Evolutionary conservation across 2,888 invertebrate genomes (phyloP).

Genomic region (Diarsia brunnea): DNA sequence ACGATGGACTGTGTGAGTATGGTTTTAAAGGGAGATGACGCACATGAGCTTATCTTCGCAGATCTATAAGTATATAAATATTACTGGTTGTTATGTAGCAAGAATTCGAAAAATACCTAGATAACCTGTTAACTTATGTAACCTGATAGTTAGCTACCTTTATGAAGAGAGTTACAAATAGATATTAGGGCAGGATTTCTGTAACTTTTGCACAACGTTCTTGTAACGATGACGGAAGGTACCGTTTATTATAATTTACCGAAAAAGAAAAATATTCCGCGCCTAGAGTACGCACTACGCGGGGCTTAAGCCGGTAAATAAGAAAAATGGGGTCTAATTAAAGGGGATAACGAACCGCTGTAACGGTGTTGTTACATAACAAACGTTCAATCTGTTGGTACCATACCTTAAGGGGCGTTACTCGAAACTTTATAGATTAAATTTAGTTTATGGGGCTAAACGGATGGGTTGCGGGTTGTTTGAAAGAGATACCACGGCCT

Average conservation of each 20-base stretch:
- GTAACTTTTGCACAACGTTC: neutral
- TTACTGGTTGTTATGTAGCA: neutral
- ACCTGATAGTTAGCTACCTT: too few relatives aligned
- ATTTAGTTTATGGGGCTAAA: conserved; percentile 7
- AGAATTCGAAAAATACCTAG: neutral
- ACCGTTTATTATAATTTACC: conserved; percentile 52
- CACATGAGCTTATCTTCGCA: too few relatives aligned
- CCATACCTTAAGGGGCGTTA: conserved; percentile 1
- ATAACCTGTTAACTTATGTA: too few relatives aligned
- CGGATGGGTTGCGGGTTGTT: too few relatives aligned
- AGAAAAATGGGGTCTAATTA: conserved; percentile 55
- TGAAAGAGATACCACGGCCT: too few relatives aligned
- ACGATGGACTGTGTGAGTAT: too few relatives aligned
- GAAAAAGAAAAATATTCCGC: conserved; percentile 20
- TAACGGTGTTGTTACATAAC: conserved; percentile 21
- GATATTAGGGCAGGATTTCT: conserved; percentile 8
- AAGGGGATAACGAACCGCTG: conserved; percentile 28
- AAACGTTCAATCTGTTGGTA: conserved; percentile 24
- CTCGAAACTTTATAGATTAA: conserved; percentile 8
- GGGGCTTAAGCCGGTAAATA: conserved; percentile 49
- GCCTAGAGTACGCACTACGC: conserved; percentile 22
- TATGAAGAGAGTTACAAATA: neutral
- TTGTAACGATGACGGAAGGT: conserved; percentile 33
- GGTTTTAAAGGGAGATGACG: too few relatives aligned
- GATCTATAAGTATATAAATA: too few relatives aligned